phyloP scores from a whole-genome alignment of 2,888 invertebrate species.

The Odontocerum albicorne region DNA sequence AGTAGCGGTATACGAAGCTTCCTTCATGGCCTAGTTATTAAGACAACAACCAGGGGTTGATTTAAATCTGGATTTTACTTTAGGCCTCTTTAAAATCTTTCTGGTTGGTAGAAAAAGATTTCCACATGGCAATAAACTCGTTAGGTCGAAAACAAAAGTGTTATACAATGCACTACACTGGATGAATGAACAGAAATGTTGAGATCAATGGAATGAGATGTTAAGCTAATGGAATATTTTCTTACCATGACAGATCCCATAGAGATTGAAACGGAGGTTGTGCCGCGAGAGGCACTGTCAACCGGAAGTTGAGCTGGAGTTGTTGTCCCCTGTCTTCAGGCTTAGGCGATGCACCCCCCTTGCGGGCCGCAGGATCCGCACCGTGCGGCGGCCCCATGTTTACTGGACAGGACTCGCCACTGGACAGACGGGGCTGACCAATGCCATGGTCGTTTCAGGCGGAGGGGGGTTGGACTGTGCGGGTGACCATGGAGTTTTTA shows the following conservation, averaged over 20 bases:
- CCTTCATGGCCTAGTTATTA: too few species aligned
- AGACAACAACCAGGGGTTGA: too few species aligned
- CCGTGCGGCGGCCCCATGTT: conserved; percentile 23
- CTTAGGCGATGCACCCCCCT: conserved; percentile 32
- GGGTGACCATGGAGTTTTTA: conserved; percentile 17
- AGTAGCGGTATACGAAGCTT: too few species aligned
- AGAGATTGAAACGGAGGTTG: conserved; percentile 58
- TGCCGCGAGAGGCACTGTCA: conserved; percentile 55
- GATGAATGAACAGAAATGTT: neutral
- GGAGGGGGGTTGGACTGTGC: neutral
- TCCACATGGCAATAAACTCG: too few species aligned
- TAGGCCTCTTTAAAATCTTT: too few species aligned
- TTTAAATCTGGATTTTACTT: too few species aligned
- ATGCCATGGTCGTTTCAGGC: conserved; percentile 15
- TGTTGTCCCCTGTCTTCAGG: conserved; percentile 41
- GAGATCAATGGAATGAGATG: neutral
- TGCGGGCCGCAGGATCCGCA: conserved; percentile 2
- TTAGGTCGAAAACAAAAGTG: too few species aligned
- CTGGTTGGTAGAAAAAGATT: too few species aligned
- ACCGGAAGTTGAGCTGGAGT: conserved; percentile 58
- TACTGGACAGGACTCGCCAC: conserved; percentile 17
- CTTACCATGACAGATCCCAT: conserved; percentile 58
- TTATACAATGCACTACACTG: too few species aligned
- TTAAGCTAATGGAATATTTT: neutral
- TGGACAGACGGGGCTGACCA: conserved; percentile 10